A percentile compares a stretch with the other conserved stretches of the same genome.
Evolutionary conservation across 2,797 vertebrate genomes (phyloP).

Genomic region (Sebastes alutus): DNA sequence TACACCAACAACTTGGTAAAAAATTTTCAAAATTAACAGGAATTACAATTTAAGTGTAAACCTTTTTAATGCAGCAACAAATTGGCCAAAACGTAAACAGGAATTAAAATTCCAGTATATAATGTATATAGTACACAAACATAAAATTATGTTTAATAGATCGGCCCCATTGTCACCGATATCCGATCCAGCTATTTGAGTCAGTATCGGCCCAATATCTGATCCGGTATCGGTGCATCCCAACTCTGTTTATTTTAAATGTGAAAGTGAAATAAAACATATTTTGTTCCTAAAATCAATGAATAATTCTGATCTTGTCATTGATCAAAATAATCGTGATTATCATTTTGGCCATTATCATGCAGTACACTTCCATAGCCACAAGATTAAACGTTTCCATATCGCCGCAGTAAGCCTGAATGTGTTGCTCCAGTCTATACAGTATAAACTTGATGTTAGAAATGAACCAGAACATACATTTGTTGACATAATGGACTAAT

Average conservation of each 20-base stretch:
- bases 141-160: no score
- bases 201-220: not conserved
- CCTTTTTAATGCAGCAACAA: not conserved
- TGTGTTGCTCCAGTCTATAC: slow-evolving; percentile 1
- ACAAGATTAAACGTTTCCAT: not conserved
- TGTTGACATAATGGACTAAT: slow-evolving; percentile 33
- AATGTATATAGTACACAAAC: no score
- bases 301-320: not conserved
- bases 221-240: not conserved
- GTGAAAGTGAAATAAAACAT: not conserved
- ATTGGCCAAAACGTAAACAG: not conserved
- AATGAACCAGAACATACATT: slow-evolving; percentile 4
- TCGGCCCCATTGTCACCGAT: no score
- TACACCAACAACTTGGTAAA: not conserved
- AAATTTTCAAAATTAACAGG: no score
- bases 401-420: slow-evolving; percentile 12
- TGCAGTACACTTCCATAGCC: not conserved
- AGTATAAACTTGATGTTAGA: slow-evolving; percentile 3
- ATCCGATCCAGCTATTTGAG: not conserved
- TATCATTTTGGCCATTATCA: not conserved
- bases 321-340: not conserved
- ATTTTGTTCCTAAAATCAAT: not conserved
- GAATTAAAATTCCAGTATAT: not conserved
- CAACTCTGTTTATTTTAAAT: not conserved
- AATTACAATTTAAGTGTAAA: no score